Conservation (phyloP, 2,113 vertebrate species). For the Phalacrocorax aristotelis region DNA sequence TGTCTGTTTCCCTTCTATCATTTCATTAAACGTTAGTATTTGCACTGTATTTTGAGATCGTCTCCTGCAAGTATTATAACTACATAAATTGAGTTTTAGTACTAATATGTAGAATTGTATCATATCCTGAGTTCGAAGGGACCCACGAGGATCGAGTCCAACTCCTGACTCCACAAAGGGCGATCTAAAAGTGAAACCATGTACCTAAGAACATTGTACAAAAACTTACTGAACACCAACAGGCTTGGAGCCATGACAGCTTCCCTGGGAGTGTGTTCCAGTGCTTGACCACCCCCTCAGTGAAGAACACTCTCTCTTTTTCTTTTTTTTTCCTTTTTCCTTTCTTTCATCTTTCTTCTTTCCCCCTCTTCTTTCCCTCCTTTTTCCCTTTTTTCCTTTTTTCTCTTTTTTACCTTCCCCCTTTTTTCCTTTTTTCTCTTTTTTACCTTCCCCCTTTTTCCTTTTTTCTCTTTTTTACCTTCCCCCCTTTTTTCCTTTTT, state of each 20-base stretch:
- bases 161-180: background rate
- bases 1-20: background rate
- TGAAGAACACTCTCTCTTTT: background rate
- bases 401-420: accelerated
- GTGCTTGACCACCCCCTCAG: too few relatives aligned
- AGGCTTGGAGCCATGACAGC: accelerated
- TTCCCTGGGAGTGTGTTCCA: background rate
- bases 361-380: too few relatives aligned
- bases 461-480: too few relatives aligned
- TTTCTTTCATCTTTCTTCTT: too few relatives aligned
- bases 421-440: too few relatives aligned
- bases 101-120: background rate
- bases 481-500: too few relatives aligned
- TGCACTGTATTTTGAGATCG: background rate
- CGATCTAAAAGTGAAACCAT: background rate
- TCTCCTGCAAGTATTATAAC: background rate
- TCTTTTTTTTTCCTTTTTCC: too few relatives aligned
- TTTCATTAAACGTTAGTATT: background rate
- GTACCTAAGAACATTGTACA: background rate
- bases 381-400: too few relatives aligned
- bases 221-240: background rate
- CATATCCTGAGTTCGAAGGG: background rate
- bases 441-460: too few relatives aligned
- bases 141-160: background rate
- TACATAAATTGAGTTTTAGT: background rate